These are phyloP conservation scores for Hiodon tergisus DNA, from an alignment of 2,113 vertebrate genomes.

Conservation along the genomic window DNA sequence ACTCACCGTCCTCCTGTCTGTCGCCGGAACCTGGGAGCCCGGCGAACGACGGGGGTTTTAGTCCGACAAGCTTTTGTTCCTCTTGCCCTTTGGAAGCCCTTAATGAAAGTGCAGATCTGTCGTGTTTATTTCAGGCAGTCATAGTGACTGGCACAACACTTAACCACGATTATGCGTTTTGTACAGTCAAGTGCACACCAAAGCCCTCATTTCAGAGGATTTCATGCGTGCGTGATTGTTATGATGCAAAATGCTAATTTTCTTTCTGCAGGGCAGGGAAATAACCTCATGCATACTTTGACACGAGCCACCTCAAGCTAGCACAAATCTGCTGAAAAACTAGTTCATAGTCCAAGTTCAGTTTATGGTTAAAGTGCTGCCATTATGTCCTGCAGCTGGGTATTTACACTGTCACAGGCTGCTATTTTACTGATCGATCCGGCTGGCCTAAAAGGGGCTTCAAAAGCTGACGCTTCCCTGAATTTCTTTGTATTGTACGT, in stretches of 20 bases:
- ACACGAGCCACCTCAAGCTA: neutral
- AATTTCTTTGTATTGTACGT: neutral
- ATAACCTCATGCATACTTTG: neutral
- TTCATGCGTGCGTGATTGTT: neutral
- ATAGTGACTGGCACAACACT: neutral
- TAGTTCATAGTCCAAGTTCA: neutral
- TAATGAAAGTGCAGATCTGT: neutral
- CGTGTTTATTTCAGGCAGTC: neutral
- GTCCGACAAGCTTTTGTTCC: neutral
- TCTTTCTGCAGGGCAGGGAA: neutral
- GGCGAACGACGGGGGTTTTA: neutral
- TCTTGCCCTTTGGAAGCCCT: neutral
- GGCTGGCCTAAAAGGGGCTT: conserved; percentile 5
- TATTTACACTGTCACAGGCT: neutral
- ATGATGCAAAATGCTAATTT: neutral
- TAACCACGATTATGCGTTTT: neutral
- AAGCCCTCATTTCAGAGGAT: neutral
- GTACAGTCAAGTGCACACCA: neutral
- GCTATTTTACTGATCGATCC: neutral
- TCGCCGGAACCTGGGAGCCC: neutral
- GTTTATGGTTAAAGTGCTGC: neutral
- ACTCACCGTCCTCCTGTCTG: neutral
- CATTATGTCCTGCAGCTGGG: neutral
- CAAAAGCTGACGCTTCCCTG: neutral
- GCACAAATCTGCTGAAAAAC: neutral